Base-by-base conservation (phyloP, 2,797 vertebrate species). In the Microctenopoma stevenorrisi region DNA sequence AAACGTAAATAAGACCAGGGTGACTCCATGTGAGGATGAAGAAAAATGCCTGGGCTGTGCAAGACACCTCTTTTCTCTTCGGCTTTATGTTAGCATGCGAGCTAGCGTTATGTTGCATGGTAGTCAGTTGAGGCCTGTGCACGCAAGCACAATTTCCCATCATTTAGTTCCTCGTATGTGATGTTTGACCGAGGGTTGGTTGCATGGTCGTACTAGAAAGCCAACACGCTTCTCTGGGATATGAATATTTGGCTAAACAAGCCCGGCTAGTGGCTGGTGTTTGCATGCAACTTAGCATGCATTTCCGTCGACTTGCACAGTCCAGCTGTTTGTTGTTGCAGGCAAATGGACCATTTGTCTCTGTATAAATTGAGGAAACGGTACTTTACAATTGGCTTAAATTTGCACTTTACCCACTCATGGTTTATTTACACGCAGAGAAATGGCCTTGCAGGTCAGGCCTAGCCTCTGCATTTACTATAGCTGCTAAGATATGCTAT, bases 61-160 rank as follows among this genome's bases (percentile, higher is more conserved):
- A 71, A 10, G 44, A 59, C 62, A 76, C 64, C 83, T 63, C 72
- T 65, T 65, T 22, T 76, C 30, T 65, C 6, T 68, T 82, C 86
- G 86, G 86, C 85, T 59, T 70, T 11, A 57, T 40, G 76, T 86
- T 91, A 92, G 90, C 91, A 42, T 76, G 38, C 56, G 48, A 73
- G 89, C 89, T 91, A 92, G 84, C 85, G 81, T 40, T 77, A 28
- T 78, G 78, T 78, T 86, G 71, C 78, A 87, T 74, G 68, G 64
- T 46, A 84, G 74, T 64, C 51, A 74, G 13, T 40, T 5, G 78
- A 79, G 89, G 91, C 91, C 89, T 87, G 71, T 59, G 67, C 68
- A 70, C 56, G 66, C 74, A 54, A 84, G 69, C 85, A 78, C 66
- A 65, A 30, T 11, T 57, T 37, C 38, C 37, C 63, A 30, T 18